Percentiles rank a stretch among this genome's conserved stretches.
Evolutionary conservation across 2,113 vertebrate genomes (phyloP).

Genomic region (Sebastes fasciatus): DNA sequence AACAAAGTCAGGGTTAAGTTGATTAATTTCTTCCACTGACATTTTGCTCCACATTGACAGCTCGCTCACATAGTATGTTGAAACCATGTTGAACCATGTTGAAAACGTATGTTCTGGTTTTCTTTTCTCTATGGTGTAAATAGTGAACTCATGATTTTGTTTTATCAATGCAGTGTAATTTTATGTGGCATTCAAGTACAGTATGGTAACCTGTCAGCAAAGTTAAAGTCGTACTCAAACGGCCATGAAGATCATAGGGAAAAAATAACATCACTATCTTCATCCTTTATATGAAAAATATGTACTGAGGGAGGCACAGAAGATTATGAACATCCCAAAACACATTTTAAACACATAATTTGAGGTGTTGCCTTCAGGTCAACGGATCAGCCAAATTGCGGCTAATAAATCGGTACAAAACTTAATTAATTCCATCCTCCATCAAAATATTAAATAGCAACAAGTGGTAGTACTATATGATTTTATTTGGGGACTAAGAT

Average conservation of each 20-base stretch:
- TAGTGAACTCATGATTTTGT: background rate
- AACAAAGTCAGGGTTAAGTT: slow-evolving; percentile 43
- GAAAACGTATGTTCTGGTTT: background rate
- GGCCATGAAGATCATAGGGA: background rate
- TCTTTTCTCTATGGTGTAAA: background rate
- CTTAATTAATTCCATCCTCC: no score
- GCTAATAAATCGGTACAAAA: no score
- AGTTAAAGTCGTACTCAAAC: background rate
- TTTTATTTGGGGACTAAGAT: background rate
- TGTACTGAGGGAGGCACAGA: background rate
- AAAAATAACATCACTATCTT: background rate
- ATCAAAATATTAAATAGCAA: no score
- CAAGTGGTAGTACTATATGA: no score
- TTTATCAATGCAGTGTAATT: background rate
- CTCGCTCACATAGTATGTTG: background rate
- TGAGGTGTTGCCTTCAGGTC: background rate
- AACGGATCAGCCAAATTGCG: no score
- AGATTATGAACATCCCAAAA: background rate
- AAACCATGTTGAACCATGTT: background rate
- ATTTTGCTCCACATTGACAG: slow-evolving; percentile 6
- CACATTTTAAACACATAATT: background rate
- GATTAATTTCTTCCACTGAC: background rate
- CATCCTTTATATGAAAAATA: background rate
- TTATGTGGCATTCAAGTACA: background rate
- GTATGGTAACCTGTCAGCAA: background rate